Percentiles rank a stretch among this genome's conserved stretches.
Conservation (phyloP, 2,888 invertebrate genomes). For the Xanthia icteritia region DNA sequence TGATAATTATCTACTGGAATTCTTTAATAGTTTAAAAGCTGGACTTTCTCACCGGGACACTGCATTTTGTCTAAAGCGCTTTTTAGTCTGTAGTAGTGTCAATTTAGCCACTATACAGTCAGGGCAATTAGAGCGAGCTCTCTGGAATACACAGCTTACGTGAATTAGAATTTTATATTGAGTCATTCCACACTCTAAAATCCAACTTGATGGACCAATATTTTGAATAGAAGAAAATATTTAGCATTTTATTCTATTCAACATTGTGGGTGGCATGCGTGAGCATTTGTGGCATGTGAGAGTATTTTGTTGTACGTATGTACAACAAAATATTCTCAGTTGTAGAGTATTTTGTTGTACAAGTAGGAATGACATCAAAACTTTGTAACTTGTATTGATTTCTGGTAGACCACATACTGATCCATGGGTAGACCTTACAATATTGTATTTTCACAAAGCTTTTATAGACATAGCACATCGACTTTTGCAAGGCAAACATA, state of each 20-base stretch:
- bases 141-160: background rate
- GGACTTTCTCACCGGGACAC: background rate
- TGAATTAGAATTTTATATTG: background rate
- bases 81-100: background rate
- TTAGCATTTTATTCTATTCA: too few relatives aligned
- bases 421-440: background rate
- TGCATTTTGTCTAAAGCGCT: background rate
- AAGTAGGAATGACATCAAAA: background rate
- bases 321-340: too few relatives aligned
- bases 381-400: background rate
- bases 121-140: slow-evolving; percentile 12
- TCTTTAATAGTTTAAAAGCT: background rate
- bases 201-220: background rate
- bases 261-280: too few relatives aligned
- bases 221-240: too few relatives aligned
- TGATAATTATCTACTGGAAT: background rate
- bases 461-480: background rate
- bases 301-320: background rate
- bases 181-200: background rate
- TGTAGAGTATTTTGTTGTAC: background rate
- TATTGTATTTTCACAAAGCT: background rate
- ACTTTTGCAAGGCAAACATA: background rate
- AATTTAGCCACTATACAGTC: background rate
- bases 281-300: background rate
- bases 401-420: too few relatives aligned